Evolutionary conservation across 2,888 invertebrate species (phyloP).

Genomic region (Clostera curtula): DNA sequence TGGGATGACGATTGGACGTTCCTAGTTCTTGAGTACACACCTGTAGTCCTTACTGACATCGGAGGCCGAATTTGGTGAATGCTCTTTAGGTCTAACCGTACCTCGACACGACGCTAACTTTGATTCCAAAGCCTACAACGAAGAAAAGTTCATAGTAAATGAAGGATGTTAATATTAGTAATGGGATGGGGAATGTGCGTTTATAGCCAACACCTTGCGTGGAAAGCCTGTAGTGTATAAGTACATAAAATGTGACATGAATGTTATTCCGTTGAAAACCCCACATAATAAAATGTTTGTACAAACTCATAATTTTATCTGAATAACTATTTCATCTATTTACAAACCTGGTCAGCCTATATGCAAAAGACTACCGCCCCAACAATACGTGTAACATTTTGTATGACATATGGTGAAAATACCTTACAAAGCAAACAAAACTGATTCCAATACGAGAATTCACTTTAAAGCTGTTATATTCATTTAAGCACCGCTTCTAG

Average conservation of each 20-base stretch:
- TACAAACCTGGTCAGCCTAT: too few species aligned
- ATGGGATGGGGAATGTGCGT: slow-evolving; percentile 36
- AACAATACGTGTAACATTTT: too few species aligned
- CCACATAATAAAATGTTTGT: neutral
- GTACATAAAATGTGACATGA: slow-evolving; percentile 9
- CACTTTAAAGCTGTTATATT: too few species aligned
- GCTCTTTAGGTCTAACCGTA: slow-evolving; percentile 73
- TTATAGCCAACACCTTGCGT: slow-evolving; percentile 36
- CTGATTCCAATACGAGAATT: too few species aligned
- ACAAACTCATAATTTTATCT: neutral
- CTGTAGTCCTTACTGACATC: slow-evolving; percentile 75
- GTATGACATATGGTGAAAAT: too few species aligned
- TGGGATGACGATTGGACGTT: slow-evolving; percentile 25
- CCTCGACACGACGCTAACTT: slow-evolving; percentile 80
- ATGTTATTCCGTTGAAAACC: slow-evolving; percentile 16
- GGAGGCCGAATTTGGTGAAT: slow-evolving; percentile 63
- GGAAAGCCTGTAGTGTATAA: slow-evolving; percentile 12
- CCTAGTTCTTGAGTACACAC: slow-evolving; percentile 72
- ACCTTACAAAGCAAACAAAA: too few species aligned
- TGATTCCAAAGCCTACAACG: slow-evolving; percentile 80
- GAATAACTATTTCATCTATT: too few species aligned
- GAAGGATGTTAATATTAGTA: slow-evolving; percentile 70
- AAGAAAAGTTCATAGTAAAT: slow-evolving; percentile 67
- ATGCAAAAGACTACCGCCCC: too few species aligned
- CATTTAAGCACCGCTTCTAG: too few species aligned